Conservation (phyloP, 2,113 vertebrate genomes). For the Todiramphus saurophagus region DNA sequence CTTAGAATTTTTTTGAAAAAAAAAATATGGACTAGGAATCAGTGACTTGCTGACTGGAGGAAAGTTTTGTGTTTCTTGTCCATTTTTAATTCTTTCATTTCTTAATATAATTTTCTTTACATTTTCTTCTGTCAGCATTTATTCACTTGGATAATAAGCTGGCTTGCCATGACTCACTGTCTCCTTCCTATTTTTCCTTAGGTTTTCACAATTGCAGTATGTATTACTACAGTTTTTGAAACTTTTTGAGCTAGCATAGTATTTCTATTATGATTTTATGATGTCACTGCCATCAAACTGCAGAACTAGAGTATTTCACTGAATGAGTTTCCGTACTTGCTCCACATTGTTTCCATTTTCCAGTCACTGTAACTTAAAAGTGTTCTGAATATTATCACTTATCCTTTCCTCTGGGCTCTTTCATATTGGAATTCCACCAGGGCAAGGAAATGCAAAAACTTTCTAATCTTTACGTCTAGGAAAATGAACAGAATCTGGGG, state of each 20-base stretch:
- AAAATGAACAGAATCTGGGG: not conserved
- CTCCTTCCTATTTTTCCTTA: not conserved
- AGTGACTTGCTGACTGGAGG: not conserved
- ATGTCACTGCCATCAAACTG: not conserved
- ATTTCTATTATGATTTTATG: constrained; percentile 18
- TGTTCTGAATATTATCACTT: not conserved
- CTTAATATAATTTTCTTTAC: not conserved
- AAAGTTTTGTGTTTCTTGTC: not conserved
- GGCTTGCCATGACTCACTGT: not conserved
- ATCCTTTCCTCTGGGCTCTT: not conserved
- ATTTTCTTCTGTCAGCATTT: not conserved
- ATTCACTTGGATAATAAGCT: not conserved
- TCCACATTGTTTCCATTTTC: constrained; percentile 11
- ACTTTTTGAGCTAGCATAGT: not conserved
- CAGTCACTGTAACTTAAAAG: not conserved
- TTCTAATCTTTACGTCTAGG: not conserved
- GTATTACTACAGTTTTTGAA: not conserved
- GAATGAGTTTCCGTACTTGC: not conserved
- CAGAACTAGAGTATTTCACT: not conserved
- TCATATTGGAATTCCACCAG: not conserved
- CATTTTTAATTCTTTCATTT: not conserved
- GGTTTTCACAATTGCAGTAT: not conserved
- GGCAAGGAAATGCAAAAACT: not conserved
- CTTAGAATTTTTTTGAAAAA: not conserved
- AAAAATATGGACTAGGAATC: not conserved